These are phyloP conservation scores for Gopherus flavomarginatus DNA, from an alignment of 2,113 vertebrate genomes.

Conservation along the genomic window DNA sequence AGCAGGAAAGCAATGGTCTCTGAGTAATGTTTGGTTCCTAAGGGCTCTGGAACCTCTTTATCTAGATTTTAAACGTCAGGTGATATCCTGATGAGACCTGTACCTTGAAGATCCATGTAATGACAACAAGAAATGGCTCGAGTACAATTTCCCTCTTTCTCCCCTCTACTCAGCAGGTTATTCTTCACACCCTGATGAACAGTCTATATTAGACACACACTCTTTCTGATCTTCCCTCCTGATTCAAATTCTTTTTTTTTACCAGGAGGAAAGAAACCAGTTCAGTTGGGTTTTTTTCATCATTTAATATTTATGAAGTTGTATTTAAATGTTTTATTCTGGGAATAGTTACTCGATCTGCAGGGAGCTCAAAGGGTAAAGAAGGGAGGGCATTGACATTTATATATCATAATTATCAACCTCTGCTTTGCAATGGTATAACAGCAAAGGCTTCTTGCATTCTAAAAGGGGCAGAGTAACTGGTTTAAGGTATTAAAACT, in stretches of 20 bases:
- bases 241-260: not conserved
- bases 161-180: not conserved
- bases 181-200: conserved; percentile 20
- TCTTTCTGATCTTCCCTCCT: not conserved
- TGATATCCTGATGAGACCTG: accelerated
- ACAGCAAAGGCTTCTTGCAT: conserved; percentile 15
- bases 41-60: not conserved
- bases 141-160: not conserved
- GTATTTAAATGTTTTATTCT: conserved; percentile 78
- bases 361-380: not conserved
- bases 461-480: not conserved
- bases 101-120: accelerated
- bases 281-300: conserved; percentile 49
- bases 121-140: not conserved
- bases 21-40: not conserved
- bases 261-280: conserved; percentile 63
- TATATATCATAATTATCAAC: conserved; percentile 55
- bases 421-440: conserved; percentile 71
- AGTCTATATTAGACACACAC: conserved; percentile 81
- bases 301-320: conserved; percentile 80
- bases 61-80: accelerated
- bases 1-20: accelerated
- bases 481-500: conserved; percentile 31
- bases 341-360: conserved; percentile 42
- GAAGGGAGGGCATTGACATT: conserved; percentile 33